Percentiles rank a stretch among this genome's conserved stretches.
phyloP scores from a whole-genome alignment of 1,140 invertebrate genomes.

The Drosophila nebulosa region DNA sequence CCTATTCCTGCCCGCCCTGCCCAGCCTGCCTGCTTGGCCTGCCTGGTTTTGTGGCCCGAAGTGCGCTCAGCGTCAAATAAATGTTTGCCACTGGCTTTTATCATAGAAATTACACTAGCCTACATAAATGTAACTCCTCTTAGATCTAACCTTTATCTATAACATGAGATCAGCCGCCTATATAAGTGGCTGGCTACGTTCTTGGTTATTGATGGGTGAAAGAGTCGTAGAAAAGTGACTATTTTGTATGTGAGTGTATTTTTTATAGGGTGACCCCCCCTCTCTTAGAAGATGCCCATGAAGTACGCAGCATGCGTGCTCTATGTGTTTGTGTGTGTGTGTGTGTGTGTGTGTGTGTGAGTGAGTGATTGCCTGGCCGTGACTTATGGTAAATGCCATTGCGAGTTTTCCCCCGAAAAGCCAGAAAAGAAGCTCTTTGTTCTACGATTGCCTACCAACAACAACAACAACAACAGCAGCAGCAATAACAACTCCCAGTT shows the following conservation, averaged over 20 bases:
- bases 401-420: constrained; percentile 23
- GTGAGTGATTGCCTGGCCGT: constrained; percentile 55
- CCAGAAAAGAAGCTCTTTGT: constrained; percentile 30
- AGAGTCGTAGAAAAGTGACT: neutral
- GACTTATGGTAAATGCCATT: constrained; percentile 54
- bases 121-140: neutral
- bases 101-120: neutral
- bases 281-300: neutral
- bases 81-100: neutral
- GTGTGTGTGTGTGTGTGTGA: constrained; percentile 2
- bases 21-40: too few relatives aligned
- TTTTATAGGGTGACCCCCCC: neutral
- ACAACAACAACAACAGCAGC: neutral
- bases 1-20: too few relatives aligned
- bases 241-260: neutral
- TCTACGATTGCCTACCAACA: neutral
- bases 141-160: too few relatives aligned
- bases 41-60: too few relatives aligned
- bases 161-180: too few relatives aligned
- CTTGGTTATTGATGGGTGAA: too few relatives aligned
- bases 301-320: neutral
- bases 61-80: neutral
- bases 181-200: too few relatives aligned
- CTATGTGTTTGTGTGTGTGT: neutral
- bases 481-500: constrained; percentile 4